Conservation (phyloP, 2,113 vertebrate genomes). For the Pangasianodon hypophthalmus region DNA sequence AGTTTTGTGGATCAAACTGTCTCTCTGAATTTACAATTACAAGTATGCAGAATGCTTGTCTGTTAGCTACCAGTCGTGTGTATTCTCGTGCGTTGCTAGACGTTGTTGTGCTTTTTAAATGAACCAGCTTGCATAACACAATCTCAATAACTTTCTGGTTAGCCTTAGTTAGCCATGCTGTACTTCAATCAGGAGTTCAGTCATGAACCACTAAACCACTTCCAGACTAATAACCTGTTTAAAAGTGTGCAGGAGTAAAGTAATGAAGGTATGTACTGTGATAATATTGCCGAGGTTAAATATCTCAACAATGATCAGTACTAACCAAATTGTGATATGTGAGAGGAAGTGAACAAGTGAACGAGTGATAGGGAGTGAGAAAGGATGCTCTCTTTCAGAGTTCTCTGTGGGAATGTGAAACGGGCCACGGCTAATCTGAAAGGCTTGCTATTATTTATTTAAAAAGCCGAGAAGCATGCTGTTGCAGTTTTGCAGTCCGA, state of each 20-base stretch:
- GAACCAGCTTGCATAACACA: background rate
- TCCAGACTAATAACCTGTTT: no score
- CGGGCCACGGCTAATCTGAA: constrained; percentile 73
- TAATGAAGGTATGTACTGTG: background rate
- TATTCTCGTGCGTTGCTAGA: background rate
- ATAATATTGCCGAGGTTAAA: no score
- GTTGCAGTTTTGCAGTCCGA: constrained; percentile 60
- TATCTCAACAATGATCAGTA: background rate
- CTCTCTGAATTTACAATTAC: background rate
- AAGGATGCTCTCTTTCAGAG: constrained; percentile 52
- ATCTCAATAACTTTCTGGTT: background rate
- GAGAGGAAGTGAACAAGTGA: background rate
- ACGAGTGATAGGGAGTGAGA: background rate
- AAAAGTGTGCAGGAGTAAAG: background rate
- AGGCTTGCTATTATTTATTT: constrained; percentile 78
- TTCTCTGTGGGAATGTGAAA: constrained; percentile 64
- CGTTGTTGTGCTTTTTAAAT: background rate
- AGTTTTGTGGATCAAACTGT: background rate
- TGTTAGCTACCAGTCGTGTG: background rate
- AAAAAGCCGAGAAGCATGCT: constrained; percentile 70
- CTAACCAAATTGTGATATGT: background rate
- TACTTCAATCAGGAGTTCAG: background rate
- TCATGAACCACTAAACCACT: background rate
- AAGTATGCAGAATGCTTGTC: background rate
- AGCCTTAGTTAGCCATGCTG: background rate